These are phyloP conservation scores for Harpagoxenus sublaevis DNA, from an alignment of 2,888 invertebrate species.

Conservation along the genomic window DNA sequence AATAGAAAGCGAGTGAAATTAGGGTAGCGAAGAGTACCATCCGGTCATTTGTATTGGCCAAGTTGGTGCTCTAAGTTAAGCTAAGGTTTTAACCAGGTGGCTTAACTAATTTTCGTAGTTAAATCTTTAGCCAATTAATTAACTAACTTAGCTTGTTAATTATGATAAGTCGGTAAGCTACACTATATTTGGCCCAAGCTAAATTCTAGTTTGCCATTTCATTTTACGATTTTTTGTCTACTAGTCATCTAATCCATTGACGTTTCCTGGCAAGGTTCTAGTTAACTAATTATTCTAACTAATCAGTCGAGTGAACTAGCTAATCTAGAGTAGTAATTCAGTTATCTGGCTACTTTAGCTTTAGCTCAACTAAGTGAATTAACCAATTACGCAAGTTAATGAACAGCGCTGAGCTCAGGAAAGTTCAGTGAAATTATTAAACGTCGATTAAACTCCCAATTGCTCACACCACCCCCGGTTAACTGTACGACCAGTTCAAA, in stretches of 20 bases:
- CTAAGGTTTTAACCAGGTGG: background rate
- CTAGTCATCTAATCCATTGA: background rate
- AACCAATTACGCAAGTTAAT: constrained; percentile 48
- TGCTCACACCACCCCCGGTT: constrained; percentile 53
- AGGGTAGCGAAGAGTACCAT: background rate
- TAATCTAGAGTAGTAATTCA: constrained; percentile 43
- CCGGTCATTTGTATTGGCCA: background rate
- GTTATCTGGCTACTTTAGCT: constrained; percentile 43
- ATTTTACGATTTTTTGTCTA: constrained; percentile 23
- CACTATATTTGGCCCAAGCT: background rate
- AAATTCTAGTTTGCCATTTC: background rate
- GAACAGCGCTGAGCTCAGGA: constrained; percentile 6
- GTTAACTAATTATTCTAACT: constrained; percentile 50
- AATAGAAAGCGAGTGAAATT: constrained; percentile 42
- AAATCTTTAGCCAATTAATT: constrained; percentile 17
- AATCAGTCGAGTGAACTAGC: constrained; percentile 50
- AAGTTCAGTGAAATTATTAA: constrained; percentile 40
- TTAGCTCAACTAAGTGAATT: constrained; percentile 37
- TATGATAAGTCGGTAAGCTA: background rate
- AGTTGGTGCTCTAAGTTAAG: background rate
- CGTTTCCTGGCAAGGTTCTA: background rate
- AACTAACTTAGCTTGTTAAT: constrained; percentile 4
- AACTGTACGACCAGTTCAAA: background rate
- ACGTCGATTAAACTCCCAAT: constrained; percentile 32
- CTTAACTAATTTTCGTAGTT: background rate